Conservation (phyloP, 2,888 invertebrate species). For the Lobophora halterata region DNA sequence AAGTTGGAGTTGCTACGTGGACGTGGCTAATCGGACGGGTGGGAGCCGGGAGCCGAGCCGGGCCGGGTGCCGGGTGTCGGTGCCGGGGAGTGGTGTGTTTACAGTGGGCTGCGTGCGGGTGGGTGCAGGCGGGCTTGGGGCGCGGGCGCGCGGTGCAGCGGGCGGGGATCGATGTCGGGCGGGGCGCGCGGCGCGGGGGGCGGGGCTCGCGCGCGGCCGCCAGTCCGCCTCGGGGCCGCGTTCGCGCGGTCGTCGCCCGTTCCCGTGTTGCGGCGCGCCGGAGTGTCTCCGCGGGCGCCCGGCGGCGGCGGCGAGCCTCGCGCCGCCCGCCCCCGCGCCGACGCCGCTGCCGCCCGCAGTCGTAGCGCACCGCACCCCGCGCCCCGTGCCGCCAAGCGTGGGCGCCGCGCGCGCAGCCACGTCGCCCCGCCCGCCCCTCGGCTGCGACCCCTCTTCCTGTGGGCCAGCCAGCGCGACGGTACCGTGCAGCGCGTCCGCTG, state of each 20-base stretch:
- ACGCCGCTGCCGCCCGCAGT: conserved; percentile 56
- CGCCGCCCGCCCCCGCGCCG: conserved; percentile 80
- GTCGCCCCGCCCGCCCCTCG: conserved; percentile 72
- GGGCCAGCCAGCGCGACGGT: conserved; percentile 90
- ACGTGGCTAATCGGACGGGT: conserved; percentile 60
- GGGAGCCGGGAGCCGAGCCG: conserved; percentile 76
- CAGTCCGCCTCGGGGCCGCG: conserved; percentile 76
- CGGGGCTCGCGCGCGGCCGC: conserved; percentile 55
- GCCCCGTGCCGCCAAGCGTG: conserved; percentile 57
- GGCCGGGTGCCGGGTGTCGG: conserved; percentile 62
- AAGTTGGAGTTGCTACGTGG: conserved; percentile 82
- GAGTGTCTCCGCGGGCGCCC: conserved; percentile 72
- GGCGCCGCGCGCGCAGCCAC: conserved; percentile 67
- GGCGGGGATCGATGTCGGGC: conserved; percentile 56
- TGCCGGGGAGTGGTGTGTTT: conserved; percentile 88
- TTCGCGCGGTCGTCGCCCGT: conserved; percentile 75
- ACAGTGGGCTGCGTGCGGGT: conserved; percentile 73
- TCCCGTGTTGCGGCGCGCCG: conserved; percentile 68
- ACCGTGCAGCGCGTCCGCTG: conserved; percentile 91
- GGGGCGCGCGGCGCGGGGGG: conserved; percentile 48
- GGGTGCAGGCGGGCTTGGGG: conserved; percentile 62
- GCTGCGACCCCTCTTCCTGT: conserved; percentile 91
- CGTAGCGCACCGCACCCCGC: conserved; percentile 53
- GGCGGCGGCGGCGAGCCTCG: conserved; percentile 78
- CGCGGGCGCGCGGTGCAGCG: conserved; percentile 55